phyloP scores from a whole-genome alignment of 2,113 vertebrate genomes.

The Sander vitreus region DNA sequence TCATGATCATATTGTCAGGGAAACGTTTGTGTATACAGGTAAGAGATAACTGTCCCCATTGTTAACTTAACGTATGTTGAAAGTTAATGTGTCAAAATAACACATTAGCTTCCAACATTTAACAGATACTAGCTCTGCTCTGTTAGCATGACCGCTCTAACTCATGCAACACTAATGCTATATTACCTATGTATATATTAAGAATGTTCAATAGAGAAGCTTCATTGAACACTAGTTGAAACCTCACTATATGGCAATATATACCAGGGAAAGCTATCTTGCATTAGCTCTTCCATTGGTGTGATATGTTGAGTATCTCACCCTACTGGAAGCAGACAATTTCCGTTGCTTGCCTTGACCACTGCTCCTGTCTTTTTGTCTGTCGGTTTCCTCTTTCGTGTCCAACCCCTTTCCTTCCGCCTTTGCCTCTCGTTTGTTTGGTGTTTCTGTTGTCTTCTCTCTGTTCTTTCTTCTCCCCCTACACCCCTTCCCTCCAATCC shows the following conservation, averaged over 20 bases:
- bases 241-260: constrained; percentile 6
- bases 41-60: neutral
- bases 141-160: neutral
- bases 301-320: constrained; percentile 51
- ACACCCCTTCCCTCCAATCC: constrained; percentile 25
- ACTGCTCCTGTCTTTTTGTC: constrained; percentile 38
- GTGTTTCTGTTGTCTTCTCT: constrained; percentile 6
- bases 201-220: constrained; percentile 27
- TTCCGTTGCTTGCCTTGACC: constrained; percentile 29
- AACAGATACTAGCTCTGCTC: constrained; percentile 2
- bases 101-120: constrained; percentile 31
- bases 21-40: neutral
- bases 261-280: constrained; percentile 31
- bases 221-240: constrained; percentile 46
- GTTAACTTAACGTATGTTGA: constrained; percentile 26
- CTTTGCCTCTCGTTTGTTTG: constrained; percentile 22
- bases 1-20: neutral
- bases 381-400: constrained; percentile 20
- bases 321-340: constrained; percentile 41
- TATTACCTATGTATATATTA: constrained; percentile 37
- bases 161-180: constrained; percentile 17
- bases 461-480: neutral
- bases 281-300: constrained; percentile 56
- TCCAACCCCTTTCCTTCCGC: constrained; percentile 9
- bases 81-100: constrained; percentile 13